Conservation (phyloP, 2,888 invertebrate genomes). For the Augochlorella aurata region DNA sequence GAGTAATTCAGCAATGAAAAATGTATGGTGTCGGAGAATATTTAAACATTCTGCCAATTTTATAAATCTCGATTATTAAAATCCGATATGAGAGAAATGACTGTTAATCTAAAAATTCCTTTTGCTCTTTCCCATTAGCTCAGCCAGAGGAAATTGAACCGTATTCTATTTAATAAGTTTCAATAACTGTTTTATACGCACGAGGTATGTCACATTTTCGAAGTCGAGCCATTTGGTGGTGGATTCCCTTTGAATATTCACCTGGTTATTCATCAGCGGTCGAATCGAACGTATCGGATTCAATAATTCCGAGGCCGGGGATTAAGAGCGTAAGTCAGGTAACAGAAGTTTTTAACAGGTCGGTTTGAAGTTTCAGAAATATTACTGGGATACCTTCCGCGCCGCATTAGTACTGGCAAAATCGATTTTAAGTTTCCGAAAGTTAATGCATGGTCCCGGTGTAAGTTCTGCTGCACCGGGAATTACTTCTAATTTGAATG, state of each 20-base stretch:
- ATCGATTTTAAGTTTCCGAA: conserved; percentile 20
- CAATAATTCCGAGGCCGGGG: conserved; percentile 5
- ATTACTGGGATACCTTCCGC: conserved; percentile 8
- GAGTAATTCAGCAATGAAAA: not conserved
- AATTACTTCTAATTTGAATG: conserved; percentile 2
- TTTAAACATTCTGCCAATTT: not conserved
- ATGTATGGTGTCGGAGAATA: not conserved
- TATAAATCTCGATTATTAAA: not conserved
- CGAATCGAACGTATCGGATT: not conserved
- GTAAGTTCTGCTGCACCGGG: not conserved
- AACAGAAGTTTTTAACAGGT: conserved; percentile 36
- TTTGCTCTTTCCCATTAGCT: not conserved
- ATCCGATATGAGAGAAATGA: not conserved
- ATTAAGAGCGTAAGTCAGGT: conserved; percentile 24
- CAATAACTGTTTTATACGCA: not conserved
- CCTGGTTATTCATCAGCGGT: not conserved
- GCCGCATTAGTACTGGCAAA: not conserved
- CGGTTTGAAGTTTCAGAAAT: conserved; percentile 25
- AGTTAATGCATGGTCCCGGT: not conserved
- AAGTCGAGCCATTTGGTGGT: not conserved
- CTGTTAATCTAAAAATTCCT: not conserved
- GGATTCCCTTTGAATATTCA: not conserved
- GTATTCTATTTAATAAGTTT: not conserved
- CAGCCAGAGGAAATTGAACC: not conserved
- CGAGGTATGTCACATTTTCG: not conserved